Percentiles rank a stretch among this genome's conserved stretches.
Conservation (phyloP, 2,113 vertebrate genomes). For the Apeltes quadracus region DNA sequence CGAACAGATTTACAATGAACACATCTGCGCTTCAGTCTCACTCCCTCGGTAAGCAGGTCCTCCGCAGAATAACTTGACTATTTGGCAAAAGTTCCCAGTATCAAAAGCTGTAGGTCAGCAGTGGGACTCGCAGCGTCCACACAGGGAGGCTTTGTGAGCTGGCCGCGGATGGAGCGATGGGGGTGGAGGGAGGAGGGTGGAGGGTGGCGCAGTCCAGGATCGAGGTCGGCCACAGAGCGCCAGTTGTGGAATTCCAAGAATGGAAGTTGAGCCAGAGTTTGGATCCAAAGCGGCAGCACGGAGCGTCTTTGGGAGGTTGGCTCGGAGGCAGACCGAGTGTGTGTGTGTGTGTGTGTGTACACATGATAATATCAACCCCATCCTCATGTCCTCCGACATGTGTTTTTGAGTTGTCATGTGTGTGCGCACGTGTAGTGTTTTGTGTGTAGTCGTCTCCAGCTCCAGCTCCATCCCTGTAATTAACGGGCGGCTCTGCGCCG, state of each 20-base stretch:
- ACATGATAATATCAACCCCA: slow-evolving; percentile 14
- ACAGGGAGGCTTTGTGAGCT: slow-evolving; percentile 79
- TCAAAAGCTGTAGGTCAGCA: slow-evolving; percentile 29
- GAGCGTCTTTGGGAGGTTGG: slow-evolving; percentile 8
- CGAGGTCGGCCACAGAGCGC: slow-evolving; percentile 73
- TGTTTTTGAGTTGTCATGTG: slow-evolving; percentile 40
- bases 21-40: neutral
- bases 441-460: neutral
- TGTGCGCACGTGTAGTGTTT: slow-evolving; percentile 5
- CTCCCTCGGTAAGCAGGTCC: neutral
- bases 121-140: slow-evolving; percentile 38
- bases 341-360: neutral
- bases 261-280: slow-evolving; percentile 69
- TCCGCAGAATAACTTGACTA: neutral
- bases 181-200: slow-evolving; percentile 4
- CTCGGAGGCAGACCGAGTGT: neutral
- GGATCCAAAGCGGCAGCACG: slow-evolving; percentile 37
- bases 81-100: neutral
- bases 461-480: slow-evolving; percentile 74
- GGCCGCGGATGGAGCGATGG: slow-evolving; percentile 54
- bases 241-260: slow-evolving; percentile 82
- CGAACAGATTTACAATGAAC: neutral
- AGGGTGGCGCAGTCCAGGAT: slow-evolving; percentile 55
- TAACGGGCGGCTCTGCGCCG: slow-evolving; percentile 63
- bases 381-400: slow-evolving; percentile 11